Percentiles rank a stretch among this genome's conserved stretches.
phyloP scores from a whole-genome alignment of 2,113 vertebrate genomes.

The Pollachius pollachius region DNA sequence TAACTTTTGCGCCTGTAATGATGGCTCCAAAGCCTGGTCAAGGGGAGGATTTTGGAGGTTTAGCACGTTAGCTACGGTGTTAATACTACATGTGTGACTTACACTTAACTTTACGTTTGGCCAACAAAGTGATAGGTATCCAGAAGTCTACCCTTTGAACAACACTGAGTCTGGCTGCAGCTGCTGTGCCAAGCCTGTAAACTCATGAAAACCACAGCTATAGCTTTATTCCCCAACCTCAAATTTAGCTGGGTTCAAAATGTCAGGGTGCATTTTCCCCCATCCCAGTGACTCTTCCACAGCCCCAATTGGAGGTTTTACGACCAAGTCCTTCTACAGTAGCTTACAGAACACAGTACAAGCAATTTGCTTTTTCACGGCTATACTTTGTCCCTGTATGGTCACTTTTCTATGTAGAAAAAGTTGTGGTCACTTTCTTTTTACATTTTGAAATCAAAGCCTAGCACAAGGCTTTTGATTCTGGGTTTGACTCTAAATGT shows the following conservation, averaged over 20 bases:
- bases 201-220: conserved; percentile 2
- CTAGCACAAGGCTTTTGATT: conserved; percentile 49
- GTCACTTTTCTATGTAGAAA: conserved; percentile 31
- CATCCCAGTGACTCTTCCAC: conserved; percentile 6
- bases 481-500: conserved; percentile 48
- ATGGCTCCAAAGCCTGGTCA: not conserved
- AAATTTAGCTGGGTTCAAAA: conserved; percentile 8
- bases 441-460: conserved; percentile 38
- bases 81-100: not conserved
- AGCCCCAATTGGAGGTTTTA: conserved; percentile 23
- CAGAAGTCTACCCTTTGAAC: not conserved
- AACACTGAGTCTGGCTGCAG: not conserved
- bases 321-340: conserved; percentile 17
- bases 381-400: conserved; percentile 30
- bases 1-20: not conserved
- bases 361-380: conserved; percentile 28
- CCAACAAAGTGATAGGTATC: not conserved
- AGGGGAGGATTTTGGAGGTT: not conserved
- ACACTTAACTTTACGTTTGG: not conserved
- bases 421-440: conserved; percentile 33
- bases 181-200: not conserved
- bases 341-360: conserved; percentile 21
- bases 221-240: not conserved
- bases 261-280: not conserved
- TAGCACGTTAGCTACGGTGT: not conserved